phyloP scores from a whole-genome alignment of 1,140 invertebrate species.

The Phenacoccus solenopsis region DNA sequence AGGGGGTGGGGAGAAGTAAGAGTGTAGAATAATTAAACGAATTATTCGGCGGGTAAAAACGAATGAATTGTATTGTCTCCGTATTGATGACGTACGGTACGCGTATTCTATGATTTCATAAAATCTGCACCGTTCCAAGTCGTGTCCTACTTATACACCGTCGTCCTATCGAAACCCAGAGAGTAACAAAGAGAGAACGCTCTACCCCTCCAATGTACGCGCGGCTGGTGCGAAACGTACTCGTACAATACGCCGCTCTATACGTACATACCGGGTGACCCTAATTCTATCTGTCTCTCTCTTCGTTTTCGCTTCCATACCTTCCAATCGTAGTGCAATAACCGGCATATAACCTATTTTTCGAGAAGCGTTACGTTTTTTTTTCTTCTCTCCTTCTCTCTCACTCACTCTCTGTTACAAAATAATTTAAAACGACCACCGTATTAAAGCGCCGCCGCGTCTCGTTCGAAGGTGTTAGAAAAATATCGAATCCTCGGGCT shows the following conservation, averaged over 20 bases:
- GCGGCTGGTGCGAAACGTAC: neutral
- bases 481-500: no score
- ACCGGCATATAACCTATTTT: conserved; percentile 1
- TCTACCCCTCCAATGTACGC: neutral
- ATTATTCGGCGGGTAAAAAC: no score
- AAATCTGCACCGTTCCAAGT: neutral
- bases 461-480: neutral
- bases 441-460: neutral
- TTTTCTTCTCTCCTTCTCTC: no score
- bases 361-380: neutral
- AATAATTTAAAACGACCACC: neutral
- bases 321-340: neutral
- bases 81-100: neutral
- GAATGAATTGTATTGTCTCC: no score
- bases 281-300: neutral
- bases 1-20: no score
- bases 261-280: neutral
- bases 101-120: neutral
- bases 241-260: neutral
- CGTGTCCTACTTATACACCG: neutral
- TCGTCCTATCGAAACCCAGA: neutral
- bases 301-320: neutral
- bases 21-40: no score
- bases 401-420: no score
- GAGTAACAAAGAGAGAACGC: neutral